Percentiles rank a stretch among this genome's conserved stretches.
These are phyloP conservation scores for Brenthis daphne DNA, from an alignment of 2,888 invertebrate species.

Conservation along the genomic window DNA sequence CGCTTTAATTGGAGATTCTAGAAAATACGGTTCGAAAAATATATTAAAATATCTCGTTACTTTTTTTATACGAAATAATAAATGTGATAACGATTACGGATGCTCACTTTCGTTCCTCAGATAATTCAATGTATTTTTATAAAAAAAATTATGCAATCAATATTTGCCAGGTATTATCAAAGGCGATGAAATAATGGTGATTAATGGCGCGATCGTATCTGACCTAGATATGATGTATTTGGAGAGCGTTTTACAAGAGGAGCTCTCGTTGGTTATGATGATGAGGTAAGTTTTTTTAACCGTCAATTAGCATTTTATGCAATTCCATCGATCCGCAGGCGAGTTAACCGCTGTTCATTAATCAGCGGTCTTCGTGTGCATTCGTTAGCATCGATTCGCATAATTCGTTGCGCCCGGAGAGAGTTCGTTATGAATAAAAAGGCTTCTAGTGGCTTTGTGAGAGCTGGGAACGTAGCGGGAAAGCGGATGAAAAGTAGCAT, in stretches of 20 bases:
- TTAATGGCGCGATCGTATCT: slow-evolving; percentile 98
- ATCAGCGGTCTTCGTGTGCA: slow-evolving; percentile 54
- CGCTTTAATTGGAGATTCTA: too few relatives aligned
- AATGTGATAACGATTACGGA: background rate
- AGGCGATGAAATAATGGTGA: slow-evolving; percentile 99
- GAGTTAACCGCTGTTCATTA: slow-evolving; percentile 57
- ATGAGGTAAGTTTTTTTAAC: slow-evolving; percentile 85
- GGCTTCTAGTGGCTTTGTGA: slow-evolving; percentile 27
- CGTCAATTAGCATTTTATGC: slow-evolving; percentile 49
- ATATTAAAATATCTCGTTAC: too few relatives aligned
- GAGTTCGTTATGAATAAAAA: slow-evolving; percentile 41
- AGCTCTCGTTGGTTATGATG: slow-evolving; percentile 97
- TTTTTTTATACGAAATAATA: background rate
- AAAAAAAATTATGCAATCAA: slow-evolving; percentile 37
- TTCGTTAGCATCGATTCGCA: slow-evolving; percentile 63
- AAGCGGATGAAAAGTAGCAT: slow-evolving; percentile 15
- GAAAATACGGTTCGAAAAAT: too few relatives aligned
- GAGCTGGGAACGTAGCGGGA: slow-evolving; percentile 10
- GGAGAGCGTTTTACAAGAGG: slow-evolving; percentile 97
- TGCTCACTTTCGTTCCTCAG: slow-evolving; percentile 10
- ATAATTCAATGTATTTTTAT: slow-evolving; percentile 27
- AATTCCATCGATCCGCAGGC: slow-evolving; percentile 50
- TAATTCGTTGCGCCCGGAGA: slow-evolving; percentile 52
- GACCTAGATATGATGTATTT: slow-evolving; percentile 99
- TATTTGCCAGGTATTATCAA: slow-evolving; percentile 92